Base-by-base conservation (phyloP, 1,140 invertebrate species). In the Physella acuta region DNA sequence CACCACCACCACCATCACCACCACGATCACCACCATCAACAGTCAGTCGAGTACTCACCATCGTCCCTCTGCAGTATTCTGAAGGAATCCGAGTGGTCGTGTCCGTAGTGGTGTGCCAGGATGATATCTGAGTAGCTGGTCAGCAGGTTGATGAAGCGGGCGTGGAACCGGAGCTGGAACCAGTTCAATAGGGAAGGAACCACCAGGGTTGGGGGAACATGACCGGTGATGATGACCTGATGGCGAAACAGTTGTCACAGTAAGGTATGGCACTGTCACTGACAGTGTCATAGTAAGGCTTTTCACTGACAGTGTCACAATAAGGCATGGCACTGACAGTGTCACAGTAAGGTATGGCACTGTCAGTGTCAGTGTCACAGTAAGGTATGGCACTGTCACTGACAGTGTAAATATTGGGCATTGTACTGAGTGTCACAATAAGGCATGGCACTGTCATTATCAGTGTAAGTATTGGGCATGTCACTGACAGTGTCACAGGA, bases 141-240 rank as follows among this genome's bases (percentile, higher is more conserved):
- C 0, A 95, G 89, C 67, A 91, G 84, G 59, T 90, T 85, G 30
- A 94, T 79, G 80, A 93, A 93, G 49, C 61, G 74, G 24, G 73
- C 64, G 55, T 86, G 82, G 72, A 76, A 82, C 1, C 75, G 51
- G 16, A 59, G 58, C 63, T 82, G 77, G 72, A 82, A 80, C 78
- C 82, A 85, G 79, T 92, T 91, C 76, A 91, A 89, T 61, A 88
- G 88, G 63, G 88, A 33, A 87, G 89, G 75, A 89, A 69, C 52
- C 91, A 88, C 92, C 1, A 91, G 89, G 0, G 94, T 94, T 0
- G 94, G 93, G 0, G 93, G 91, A 76, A 94, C 91, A 81, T 97
- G 94, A 0, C 93, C 94, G 24, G 94, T 92, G 59, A 96, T 89
- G 78, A 94, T 93, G 3, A 95, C 93, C 94, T 96, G 85, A 39